phyloP scores from a whole-genome alignment of 2,888 invertebrate genomes.

The Pristionchus entomophagus region DNA sequence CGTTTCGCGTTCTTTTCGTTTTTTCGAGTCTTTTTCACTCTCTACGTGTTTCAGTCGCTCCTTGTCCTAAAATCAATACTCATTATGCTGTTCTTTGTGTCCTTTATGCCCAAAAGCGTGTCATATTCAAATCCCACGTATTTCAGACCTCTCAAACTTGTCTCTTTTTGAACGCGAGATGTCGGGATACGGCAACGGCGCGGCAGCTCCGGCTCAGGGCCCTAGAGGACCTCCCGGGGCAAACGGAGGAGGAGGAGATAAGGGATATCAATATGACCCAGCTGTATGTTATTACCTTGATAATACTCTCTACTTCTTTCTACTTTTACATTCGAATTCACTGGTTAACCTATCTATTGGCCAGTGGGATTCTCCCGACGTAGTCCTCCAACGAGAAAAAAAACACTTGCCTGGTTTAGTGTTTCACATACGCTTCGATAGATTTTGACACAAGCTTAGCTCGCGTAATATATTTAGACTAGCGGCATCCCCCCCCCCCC shows the following conservation, averaged over 20 bases:
- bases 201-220: not conserved
- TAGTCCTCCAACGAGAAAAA: too few species aligned
- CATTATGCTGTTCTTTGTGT: not conserved
- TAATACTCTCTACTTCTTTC: not conserved
- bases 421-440: too few species aligned
- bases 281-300: slow-evolving; percentile 5
- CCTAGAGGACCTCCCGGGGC: slow-evolving; percentile 11
- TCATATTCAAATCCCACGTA: too few species aligned
- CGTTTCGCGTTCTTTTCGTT: not conserved
- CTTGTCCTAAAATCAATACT: not conserved
- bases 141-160: slow-evolving; percentile 27
- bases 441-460: too few species aligned
- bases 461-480: too few species aligned
- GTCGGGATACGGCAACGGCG: slow-evolving; percentile 29
- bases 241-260: slow-evolving; percentile 22
- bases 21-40: not conserved
- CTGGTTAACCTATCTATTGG: too few species aligned
- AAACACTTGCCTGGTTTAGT: too few species aligned
- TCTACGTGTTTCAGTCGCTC: not conserved
- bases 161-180: slow-evolving; percentile 22
- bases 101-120: not conserved
- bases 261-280: slow-evolving; percentile 44
- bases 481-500: too few species aligned
- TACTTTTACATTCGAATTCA: not conserved
- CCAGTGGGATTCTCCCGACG: too few species aligned